Evolutionary conservation across 2,113 vertebrate genomes (phyloP).

Genomic region (Phoenicopterus ruber): DNA sequence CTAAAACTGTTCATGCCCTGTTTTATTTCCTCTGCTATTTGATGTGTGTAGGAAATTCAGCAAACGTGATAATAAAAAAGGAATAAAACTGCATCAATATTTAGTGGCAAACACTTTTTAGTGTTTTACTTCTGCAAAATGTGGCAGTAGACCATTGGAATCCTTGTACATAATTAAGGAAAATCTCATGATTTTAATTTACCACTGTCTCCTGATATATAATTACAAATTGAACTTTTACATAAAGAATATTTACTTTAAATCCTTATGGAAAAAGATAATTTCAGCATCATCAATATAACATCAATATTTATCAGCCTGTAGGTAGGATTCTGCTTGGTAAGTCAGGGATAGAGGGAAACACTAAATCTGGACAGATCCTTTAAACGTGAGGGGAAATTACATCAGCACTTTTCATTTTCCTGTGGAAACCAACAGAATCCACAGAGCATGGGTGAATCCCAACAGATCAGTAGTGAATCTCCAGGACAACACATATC

Average conservation of each 20-base stretch:
- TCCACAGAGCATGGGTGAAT: neutral
- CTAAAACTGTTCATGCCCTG: neutral
- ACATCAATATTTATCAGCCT: neutral
- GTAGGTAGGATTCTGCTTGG: neutral
- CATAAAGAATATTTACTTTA: neutral
- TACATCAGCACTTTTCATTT: neutral
- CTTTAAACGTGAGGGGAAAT: neutral
- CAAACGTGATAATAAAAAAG: neutral
- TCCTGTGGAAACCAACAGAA: neutral
- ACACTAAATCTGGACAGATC: neutral
- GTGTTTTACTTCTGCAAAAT: neutral
- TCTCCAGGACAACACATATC: neutral
- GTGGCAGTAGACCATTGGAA: neutral
- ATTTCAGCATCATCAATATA: neutral
- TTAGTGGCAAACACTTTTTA: neutral
- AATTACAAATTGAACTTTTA: neutral
- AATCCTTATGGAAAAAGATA: neutral
- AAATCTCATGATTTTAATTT: slow-evolving; percentile 1
- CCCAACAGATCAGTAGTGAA: neutral
- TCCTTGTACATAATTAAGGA: neutral
- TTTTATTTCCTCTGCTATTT: slow-evolving; percentile 31
- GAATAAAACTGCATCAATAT: neutral
- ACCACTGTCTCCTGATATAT: neutral
- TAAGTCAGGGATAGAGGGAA: neutral
- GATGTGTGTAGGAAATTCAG: neutral